These are phyloP conservation scores for Hirtodrosophila duncani DNA, from an alignment of 2,888 invertebrate species.

Conservation along the genomic window DNA sequence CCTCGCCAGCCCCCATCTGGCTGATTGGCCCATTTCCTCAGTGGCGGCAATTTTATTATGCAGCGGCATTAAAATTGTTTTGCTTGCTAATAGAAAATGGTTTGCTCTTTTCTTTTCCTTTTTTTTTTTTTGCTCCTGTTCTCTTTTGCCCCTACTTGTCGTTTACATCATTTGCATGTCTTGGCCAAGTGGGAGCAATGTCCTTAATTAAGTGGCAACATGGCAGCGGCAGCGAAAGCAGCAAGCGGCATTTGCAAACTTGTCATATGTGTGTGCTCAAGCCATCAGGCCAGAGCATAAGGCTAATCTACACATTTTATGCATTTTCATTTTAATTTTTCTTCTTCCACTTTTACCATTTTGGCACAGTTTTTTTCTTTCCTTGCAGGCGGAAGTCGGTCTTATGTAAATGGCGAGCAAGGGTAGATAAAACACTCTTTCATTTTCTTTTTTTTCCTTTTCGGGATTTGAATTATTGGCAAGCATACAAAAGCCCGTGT, in stretches of 20 bases:
- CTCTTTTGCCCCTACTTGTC: conserved; percentile 12
- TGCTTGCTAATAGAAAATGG: conserved; percentile 66
- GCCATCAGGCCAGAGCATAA: conserved; percentile 39
- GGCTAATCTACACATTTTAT: conserved; percentile 60
- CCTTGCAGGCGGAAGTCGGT: conserved; percentile 42
- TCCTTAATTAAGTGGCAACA: conserved; percentile 61
- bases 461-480: conserved; percentile 57
- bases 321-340: conserved; percentile 8
- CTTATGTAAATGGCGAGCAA: conserved; percentile 55
- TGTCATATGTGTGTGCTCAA: conserved; percentile 52
- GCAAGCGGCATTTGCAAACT: background rate
- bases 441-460: conserved; percentile 12
- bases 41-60: conserved; percentile 54
- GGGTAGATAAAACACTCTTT: conserved; percentile 56
- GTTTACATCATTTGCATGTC: conserved; percentile 60
- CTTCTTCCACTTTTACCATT: conserved; percentile 1
- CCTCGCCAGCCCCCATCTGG: background rate
- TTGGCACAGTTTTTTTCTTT: conserved; percentile 1
- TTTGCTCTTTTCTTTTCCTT: conserved; percentile 24
- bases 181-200: conserved; percentile 56
- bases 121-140: background rate
- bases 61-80: conserved; percentile 63
- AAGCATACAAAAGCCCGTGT: conserved; percentile 47
- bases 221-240: background rate
- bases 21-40: background rate